Evolutionary conservation across 2,797 vertebrate species (phyloP).

Genomic region (Varecia variegata): DNA sequence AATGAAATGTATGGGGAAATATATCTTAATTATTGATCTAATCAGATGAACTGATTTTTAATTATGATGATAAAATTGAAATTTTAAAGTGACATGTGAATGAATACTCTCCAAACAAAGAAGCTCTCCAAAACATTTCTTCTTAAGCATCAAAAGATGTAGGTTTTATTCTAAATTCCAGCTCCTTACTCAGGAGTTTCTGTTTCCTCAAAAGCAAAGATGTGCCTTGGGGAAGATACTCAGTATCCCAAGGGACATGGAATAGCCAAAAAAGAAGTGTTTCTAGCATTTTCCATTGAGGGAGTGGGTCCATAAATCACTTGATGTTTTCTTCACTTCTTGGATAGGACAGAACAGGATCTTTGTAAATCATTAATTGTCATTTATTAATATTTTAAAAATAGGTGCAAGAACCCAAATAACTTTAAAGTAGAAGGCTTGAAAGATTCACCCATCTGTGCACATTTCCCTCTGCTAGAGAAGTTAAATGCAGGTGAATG

Average conservation of each 20-base stretch:
- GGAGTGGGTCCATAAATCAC: neutral
- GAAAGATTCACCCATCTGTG: neutral
- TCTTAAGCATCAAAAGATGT: neutral
- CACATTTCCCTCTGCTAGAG: neutral
- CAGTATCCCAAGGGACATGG: neutral
- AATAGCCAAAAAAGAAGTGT: neutral
- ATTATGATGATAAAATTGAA: neutral
- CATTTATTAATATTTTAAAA: neutral
- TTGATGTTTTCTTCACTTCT: neutral
- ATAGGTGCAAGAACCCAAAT: neutral
- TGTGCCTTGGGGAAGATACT: neutral
- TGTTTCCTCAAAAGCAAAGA: neutral
- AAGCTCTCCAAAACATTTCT: neutral
- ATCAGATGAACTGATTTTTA: neutral
- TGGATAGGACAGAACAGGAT: neutral
- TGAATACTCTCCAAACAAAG: neutral
- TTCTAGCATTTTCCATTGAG: neutral
- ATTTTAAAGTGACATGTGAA: neutral
- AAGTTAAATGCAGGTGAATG: neutral
- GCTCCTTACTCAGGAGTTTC: neutral
- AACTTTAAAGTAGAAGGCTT: neutral
- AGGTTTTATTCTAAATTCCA: neutral
- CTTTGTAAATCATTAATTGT: neutral
- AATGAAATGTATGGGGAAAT: neutral
- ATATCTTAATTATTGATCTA: neutral